Percentiles rank a stretch among this genome's conserved stretches.
Conservation (phyloP, 2,113 vertebrate species). For the Trachemys scripta region DNA sequence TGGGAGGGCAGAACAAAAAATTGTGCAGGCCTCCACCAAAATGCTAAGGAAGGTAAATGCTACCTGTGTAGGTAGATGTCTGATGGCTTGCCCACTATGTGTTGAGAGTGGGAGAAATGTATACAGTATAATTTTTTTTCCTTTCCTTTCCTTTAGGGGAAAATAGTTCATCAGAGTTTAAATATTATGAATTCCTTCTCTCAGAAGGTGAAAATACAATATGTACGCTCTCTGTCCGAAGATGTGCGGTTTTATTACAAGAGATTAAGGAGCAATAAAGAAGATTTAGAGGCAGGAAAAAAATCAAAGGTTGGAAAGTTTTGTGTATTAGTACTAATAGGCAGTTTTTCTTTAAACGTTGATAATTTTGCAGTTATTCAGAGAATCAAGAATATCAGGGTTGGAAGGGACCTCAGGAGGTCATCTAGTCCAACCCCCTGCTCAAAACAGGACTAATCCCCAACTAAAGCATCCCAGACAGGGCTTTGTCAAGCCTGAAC, state of each 20-base stretch:
- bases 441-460: too few species aligned
- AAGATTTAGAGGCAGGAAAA: constrained; percentile 93
- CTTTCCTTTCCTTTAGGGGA: constrained; percentile 85
- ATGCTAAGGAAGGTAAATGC: background rate
- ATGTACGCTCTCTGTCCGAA: constrained; percentile 93
- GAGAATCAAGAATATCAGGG: too few species aligned
- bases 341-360: background rate
- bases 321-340: background rate
- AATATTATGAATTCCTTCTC: constrained; percentile 96
- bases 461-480: too few species aligned
- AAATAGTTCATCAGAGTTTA: constrained; percentile 94
- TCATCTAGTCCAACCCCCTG: too few species aligned
- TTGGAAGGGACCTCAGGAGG: too few species aligned
- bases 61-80: constrained; percentile 1
- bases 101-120: constrained; percentile 1
- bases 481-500: too few species aligned
- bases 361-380: background rate
- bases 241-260: constrained; percentile 96
- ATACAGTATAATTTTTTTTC: background rate
- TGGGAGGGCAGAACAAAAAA: background rate
- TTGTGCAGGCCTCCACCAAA: background rate
- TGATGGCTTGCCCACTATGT: background rate
- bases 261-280: constrained; percentile 92
- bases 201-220: constrained; percentile 94
- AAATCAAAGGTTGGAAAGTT: constrained; percentile 92